phyloP scores from a whole-genome alignment of 2,888 invertebrate genomes.

The Pardosa pseudoannulata region DNA sequence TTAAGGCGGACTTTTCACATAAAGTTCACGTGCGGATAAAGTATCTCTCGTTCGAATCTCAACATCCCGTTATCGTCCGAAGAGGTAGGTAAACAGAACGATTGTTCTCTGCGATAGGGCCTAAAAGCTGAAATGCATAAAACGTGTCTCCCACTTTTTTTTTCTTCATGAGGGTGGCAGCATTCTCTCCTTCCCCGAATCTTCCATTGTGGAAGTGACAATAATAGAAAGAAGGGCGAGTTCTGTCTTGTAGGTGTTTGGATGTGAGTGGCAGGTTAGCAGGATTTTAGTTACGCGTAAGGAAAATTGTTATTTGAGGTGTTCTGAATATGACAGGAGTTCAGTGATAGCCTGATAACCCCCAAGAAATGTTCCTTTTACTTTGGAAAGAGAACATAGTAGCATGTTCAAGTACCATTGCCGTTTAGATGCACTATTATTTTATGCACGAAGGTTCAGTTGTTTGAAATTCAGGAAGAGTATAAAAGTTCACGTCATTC shows the following conservation, averaged over 20 bases:
- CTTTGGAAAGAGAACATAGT: too few species aligned
- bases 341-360: too few species aligned
- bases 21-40: not conserved
- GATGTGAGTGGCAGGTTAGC: not conserved
- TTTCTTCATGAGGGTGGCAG: not conserved
- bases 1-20: not conserved
- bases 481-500: too few species aligned
- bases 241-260: not conserved
- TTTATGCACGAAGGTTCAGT: too few species aligned
- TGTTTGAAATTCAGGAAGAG: too few species aligned
- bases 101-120: not conserved
- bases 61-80: not conserved
- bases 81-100: not conserved
- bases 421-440: too few species aligned
- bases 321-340: too few species aligned
- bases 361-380: too few species aligned
- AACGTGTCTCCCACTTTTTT: slow-evolving; percentile 1
- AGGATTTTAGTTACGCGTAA: too few species aligned
- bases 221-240: not conserved
- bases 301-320: too few species aligned
- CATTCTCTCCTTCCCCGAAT: not conserved
- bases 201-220: not conserved
- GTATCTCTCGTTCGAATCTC: not conserved
- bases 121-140: slow-evolving; percentile 7
- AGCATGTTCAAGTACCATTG: too few species aligned